Conservation (phyloP, 2,797 vertebrate genomes). For the Dendrocincla fuliginosa region DNA sequence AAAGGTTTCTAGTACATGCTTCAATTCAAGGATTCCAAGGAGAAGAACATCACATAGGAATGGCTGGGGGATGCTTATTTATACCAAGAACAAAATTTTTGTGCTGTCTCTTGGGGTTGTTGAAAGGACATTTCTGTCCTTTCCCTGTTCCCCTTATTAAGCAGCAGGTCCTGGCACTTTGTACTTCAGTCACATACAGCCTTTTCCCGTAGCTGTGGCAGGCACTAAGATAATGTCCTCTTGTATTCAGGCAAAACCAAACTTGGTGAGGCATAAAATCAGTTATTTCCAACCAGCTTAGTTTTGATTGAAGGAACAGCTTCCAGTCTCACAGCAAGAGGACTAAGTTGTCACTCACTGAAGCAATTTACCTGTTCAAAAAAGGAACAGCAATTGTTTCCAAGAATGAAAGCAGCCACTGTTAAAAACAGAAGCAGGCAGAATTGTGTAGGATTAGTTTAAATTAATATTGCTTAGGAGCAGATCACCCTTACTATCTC, state of each 20-base stretch:
- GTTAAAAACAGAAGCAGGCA: background rate
- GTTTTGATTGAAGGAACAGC: slow-evolving; percentile 37
- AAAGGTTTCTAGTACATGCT: background rate
- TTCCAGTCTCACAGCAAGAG: slow-evolving; percentile 9
- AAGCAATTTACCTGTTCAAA: slow-evolving; percentile 65
- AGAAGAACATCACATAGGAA: background rate
- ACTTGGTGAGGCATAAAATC: slow-evolving; percentile 63
- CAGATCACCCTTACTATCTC: background rate
- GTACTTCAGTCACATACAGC: background rate
- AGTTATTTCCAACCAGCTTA: slow-evolving; percentile 56
- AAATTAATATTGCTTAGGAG: background rate
- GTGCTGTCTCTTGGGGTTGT: background rate
- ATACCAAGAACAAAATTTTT: background rate
- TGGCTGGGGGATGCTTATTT: background rate
- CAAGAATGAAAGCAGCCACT: background rate
- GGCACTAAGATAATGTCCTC: slow-evolving; percentile 35
- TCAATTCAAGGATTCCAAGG: background rate
- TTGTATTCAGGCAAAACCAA: slow-evolving; percentile 40
- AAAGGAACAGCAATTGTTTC: slow-evolving; percentile 41
- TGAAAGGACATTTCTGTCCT: background rate
- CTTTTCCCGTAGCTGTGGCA: background rate
- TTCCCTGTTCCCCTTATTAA: background rate
- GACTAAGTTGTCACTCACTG: slow-evolving; percentile 60
- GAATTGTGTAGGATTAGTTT: background rate
- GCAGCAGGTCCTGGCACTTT: background rate